These are phyloP conservation scores for Podarcis raffonei DNA, from an alignment of 2,113 vertebrate genomes.

Conservation along the genomic window DNA sequence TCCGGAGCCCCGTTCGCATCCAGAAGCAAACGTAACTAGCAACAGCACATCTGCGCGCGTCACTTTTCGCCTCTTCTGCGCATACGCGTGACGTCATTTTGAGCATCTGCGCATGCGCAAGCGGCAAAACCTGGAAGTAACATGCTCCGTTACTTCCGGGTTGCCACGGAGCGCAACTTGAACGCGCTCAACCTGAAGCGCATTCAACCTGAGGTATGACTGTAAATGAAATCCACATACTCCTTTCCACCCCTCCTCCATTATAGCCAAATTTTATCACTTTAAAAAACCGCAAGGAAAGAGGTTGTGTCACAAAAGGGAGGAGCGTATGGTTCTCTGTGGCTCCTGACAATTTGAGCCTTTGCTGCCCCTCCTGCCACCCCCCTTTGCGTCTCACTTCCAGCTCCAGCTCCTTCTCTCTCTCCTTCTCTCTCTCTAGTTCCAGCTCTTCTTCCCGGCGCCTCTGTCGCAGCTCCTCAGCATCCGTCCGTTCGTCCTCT, in stretches of 20 bases:
- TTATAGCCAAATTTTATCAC: neutral
- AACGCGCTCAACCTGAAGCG: too few species aligned
- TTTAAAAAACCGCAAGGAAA: neutral
- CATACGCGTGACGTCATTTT: too few species aligned
- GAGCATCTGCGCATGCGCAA: too few species aligned
- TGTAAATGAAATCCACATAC: neutral
- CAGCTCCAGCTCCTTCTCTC: neutral
- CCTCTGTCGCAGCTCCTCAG: conserved; percentile 57
- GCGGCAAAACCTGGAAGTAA: too few species aligned
- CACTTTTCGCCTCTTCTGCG: too few species aligned
- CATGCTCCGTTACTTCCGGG: too few species aligned
- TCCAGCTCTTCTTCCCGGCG: conserved; percentile 61
- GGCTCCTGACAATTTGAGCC: neutral
- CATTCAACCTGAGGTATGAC: too few species aligned
- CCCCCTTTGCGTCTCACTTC: neutral
- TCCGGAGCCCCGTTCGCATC: too few species aligned
- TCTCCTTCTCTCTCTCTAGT: conserved; percentile 40
- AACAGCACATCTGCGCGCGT: too few species aligned
- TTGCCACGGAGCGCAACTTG: too few species aligned
- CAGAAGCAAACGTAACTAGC: too few species aligned
- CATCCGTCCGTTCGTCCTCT: conserved; percentile 81
- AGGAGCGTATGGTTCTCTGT: neutral
- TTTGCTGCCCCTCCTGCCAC: neutral
- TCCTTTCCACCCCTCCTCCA: neutral
- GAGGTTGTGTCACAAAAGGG: neutral